Evolutionary conservation across 2,888 invertebrate species (phyloP).

Genomic region (Tortrix viridana): DNA sequence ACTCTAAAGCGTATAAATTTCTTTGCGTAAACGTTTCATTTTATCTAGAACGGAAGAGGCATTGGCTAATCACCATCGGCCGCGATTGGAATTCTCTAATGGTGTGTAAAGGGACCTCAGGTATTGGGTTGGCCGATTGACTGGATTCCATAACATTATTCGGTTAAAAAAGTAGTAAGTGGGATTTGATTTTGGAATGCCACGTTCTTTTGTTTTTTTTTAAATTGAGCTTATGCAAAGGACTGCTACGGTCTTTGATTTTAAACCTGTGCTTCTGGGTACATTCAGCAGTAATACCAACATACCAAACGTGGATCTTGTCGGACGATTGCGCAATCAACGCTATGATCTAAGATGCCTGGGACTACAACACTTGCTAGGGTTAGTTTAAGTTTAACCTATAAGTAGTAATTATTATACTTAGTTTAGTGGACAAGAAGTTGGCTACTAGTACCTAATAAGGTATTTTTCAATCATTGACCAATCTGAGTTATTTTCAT

Average conservation of each 20-base stretch:
- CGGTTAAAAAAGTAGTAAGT: conserved; percentile 9
- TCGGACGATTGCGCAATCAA: conserved; percentile 8
- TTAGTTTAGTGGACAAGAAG: too few relatives aligned
- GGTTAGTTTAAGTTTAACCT: too few relatives aligned
- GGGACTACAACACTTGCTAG: conserved; percentile 1
- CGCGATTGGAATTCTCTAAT: conserved; percentile 23
- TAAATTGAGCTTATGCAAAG: neutral
- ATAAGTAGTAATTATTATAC: too few relatives aligned
- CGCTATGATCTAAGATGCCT: conserved; percentile 5
- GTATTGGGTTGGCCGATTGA: conserved; percentile 12
- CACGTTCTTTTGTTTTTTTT: neutral
- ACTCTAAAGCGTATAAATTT: conserved; percentile 15
- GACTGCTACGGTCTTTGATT: neutral
- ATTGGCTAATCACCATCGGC: conserved; percentile 20
- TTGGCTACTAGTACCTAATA: too few relatives aligned
- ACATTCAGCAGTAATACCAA: conserved; percentile 3
- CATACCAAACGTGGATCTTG: conserved; percentile 7
- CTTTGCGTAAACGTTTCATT: conserved; percentile 17
- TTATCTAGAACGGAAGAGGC: conserved; percentile 24
- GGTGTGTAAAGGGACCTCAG: conserved; percentile 17
- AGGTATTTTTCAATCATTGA: too few relatives aligned
- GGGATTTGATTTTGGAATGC: conserved; percentile 14
- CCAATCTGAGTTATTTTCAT: too few relatives aligned
- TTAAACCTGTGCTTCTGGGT: neutral
- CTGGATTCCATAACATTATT: conserved; percentile 20